A percentile compares a stretch with the other conserved stretches of the same genome.
Conservation (phyloP, 2,113 vertebrate species). For the Gymnocephalus cernua region DNA sequence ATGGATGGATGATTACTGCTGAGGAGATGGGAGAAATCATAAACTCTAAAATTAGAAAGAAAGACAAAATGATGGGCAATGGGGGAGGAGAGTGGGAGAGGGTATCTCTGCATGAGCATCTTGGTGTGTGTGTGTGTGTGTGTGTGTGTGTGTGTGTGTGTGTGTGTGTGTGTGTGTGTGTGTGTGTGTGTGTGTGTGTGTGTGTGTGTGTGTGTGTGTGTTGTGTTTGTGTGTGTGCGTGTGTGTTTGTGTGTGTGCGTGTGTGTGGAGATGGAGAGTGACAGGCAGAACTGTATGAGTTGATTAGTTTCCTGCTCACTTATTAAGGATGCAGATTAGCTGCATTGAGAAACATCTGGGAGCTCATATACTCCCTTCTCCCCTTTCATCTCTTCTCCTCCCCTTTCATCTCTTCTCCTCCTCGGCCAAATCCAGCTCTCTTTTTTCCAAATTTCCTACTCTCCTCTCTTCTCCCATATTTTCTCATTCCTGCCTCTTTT, state of each 20-base stretch:
- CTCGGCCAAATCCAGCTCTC: constrained; percentile 21
- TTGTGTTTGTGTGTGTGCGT: constrained; percentile 18
- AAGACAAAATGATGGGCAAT: constrained; percentile 55
- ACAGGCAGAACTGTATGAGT: constrained; percentile 78
- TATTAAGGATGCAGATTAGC: constrained; percentile 86
- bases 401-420: constrained; percentile 38
- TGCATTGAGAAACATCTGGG: constrained; percentile 84
- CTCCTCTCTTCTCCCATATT: constrained; percentile 2
- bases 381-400: constrained; percentile 41
- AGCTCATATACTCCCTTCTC: constrained; percentile 45
- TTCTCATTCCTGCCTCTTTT: background rate
- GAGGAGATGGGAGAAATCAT: constrained; percentile 64
- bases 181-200: constrained; percentile 28
- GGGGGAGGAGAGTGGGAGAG: constrained; percentile 8
- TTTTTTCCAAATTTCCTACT: background rate
- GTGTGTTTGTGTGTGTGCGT: constrained; percentile 23
- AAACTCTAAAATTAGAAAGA: constrained; percentile 71
- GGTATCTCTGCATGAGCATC: constrained; percentile 29
- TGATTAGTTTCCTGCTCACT: constrained; percentile 83
- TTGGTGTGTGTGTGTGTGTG: constrained; percentile 10
- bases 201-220: constrained; percentile 18
- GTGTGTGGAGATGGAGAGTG: constrained; percentile 56
- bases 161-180: constrained; percentile 14
- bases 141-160: constrained; percentile 30
- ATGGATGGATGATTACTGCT: constrained; percentile 72